These are phyloP conservation scores for Psilopsiagon aurifrons DNA, from an alignment of 2,113 vertebrate species.

Conservation along the genomic window DNA sequence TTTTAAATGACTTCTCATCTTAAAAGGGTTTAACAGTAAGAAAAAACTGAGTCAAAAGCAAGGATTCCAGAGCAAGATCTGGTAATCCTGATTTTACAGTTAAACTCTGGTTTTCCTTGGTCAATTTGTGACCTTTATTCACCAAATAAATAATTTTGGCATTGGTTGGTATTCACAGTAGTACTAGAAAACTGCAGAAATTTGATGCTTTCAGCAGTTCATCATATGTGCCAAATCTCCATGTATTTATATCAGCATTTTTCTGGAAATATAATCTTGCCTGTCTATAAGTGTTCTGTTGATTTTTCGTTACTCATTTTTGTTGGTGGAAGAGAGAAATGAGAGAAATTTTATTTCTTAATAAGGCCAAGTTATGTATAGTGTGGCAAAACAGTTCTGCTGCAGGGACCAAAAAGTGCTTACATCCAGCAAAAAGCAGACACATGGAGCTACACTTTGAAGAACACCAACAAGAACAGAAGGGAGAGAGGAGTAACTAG, in stretches of 20 bases:
- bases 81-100: background rate
- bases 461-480: background rate
- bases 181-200: background rate
- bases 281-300: background rate
- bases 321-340: background rate
- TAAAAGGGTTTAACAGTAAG: background rate
- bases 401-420: background rate
- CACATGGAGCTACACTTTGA: background rate
- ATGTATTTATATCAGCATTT: background rate
- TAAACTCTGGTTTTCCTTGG: background rate
- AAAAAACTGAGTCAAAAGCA: background rate
- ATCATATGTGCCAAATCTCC: background rate
- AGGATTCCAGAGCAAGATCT: background rate
- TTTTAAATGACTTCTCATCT: background rate
- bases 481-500: background rate
- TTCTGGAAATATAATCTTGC: background rate
- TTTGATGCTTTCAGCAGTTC: background rate
- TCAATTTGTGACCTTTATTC: background rate
- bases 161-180: background rate
- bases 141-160: background rate
- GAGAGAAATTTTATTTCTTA: background rate
- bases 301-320: background rate
- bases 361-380: background rate
- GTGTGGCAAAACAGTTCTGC: background rate
- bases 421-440: background rate